A percentile compares a stretch with the other conserved stretches of the same genome.
Evolutionary conservation across 2,888 invertebrate species (phyloP).

Genomic region (Doris montereyensis): DNA sequence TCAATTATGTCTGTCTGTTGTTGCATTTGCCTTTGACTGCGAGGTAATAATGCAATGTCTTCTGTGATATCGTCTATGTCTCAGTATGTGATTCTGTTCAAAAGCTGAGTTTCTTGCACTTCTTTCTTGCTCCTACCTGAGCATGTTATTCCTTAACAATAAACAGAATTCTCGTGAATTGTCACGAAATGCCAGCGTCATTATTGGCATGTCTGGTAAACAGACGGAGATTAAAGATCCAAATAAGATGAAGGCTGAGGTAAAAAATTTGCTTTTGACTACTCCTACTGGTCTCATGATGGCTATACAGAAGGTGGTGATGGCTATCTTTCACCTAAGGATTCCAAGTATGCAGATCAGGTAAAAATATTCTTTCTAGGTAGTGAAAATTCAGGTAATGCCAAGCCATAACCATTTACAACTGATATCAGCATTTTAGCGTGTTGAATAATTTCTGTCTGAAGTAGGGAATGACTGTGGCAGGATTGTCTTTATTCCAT

Average conservation of each 20-base stretch:
- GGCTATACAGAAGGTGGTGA: constrained; percentile 59
- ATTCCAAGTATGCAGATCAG: constrained; percentile 68
- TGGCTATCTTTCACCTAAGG: constrained; percentile 63
- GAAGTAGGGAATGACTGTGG: too few relatives aligned
- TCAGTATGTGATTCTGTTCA: not conserved
- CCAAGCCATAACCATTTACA: too few relatives aligned
- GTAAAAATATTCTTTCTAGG: constrained; percentile 53
- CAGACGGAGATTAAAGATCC: constrained; percentile 67
- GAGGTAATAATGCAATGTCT: too few relatives aligned
- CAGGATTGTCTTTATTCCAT: too few relatives aligned
- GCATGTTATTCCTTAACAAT: constrained; percentile 48
- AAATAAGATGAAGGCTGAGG: constrained; percentile 56
- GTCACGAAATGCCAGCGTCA: constrained; percentile 60
- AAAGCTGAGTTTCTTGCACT: not conserved
- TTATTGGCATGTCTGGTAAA: constrained; percentile 66
- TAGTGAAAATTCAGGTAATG: too few relatives aligned
- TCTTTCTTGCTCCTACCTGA: not conserved
- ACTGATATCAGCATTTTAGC: too few relatives aligned
- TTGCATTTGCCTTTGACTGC: too few relatives aligned
- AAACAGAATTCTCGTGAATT: constrained; percentile 66
- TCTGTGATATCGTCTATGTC: not conserved
- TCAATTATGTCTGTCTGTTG: too few relatives aligned
- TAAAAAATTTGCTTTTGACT: constrained; percentile 67
- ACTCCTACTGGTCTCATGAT: constrained; percentile 72
- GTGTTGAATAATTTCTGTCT: too few relatives aligned